Conservation (phyloP, 2,113 vertebrate species). For the Austrofundulus limnaeus region DNA sequence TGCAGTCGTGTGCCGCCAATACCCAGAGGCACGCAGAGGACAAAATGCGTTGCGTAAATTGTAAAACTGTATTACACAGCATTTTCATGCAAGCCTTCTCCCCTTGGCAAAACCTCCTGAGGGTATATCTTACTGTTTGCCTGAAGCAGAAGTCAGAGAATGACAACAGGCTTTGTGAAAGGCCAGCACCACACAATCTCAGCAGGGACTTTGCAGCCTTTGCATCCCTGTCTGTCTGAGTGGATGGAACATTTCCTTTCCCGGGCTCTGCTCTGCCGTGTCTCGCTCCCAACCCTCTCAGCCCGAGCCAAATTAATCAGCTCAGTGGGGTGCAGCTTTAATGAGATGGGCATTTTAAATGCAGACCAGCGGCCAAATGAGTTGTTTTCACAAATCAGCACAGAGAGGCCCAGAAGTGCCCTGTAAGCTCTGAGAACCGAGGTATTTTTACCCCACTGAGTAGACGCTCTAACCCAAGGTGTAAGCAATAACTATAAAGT, state of each 20-base stretch:
- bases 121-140: slow-evolving; percentile 2
- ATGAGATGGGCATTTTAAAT: slow-evolving; percentile 31
- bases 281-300: slow-evolving; percentile 11
- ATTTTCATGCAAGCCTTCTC: neutral
- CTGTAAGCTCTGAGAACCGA: neutral
- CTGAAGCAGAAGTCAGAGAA: slow-evolving; percentile 9
- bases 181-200: slow-evolving; percentile 35
- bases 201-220: slow-evolving; percentile 16
- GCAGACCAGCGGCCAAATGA: slow-evolving; percentile 6
- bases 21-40: neutral
- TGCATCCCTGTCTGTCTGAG: slow-evolving; percentile 44
- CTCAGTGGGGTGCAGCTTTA: slow-evolving; percentile 30
- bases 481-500: no score
- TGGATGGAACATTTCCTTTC: slow-evolving; percentile 12
- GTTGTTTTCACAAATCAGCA: slow-evolving; percentile 21
- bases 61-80: neutral
- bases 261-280: neutral
- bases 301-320: slow-evolving; percentile 34
- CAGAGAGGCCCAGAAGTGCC: neutral
- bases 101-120: neutral
- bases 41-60: neutral
- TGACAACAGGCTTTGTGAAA: slow-evolving; percentile 19
- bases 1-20: slow-evolving; percentile 2
- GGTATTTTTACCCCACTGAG: no score
- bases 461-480: no score